Evolutionary conservation across 2,797 vertebrate genomes (phyloP).

Genomic region (Brotula barbata): DNA sequence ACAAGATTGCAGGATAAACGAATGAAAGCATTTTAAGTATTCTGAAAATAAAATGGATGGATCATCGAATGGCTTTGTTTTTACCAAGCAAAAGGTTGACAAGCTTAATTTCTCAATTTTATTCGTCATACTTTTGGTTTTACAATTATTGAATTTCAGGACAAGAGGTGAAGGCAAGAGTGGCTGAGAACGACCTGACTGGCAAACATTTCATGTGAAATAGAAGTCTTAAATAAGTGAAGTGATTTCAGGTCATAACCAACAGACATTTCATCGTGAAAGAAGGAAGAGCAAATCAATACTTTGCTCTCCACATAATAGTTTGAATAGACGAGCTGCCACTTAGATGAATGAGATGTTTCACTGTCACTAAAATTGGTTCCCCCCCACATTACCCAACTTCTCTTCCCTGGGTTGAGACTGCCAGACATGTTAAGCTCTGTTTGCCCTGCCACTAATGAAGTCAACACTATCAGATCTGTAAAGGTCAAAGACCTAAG

Average conservation of each 20-base stretch:
- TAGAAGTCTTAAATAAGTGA: background rate
- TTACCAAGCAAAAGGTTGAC: too few species aligned
- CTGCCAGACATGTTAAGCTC: conserved; percentile 7
- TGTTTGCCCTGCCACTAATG: conserved; percentile 10
- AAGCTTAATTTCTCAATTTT: too few species aligned
- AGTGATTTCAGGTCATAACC: background rate
- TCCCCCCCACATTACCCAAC: background rate
- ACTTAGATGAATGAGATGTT: background rate
- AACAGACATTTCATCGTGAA: too few species aligned
- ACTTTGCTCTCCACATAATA: too few species aligned
- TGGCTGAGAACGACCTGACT: background rate
- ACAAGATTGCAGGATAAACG: too few species aligned
- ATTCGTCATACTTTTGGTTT: too few species aligned
- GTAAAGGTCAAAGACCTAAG: conserved; percentile 31
- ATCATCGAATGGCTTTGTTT: too few species aligned
- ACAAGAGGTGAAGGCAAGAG: too few species aligned
- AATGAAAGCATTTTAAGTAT: too few species aligned
- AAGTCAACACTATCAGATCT: conserved; percentile 24
- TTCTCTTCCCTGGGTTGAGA: conserved; percentile 1
- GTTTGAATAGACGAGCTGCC: conserved; percentile 26
- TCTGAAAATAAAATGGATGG: too few species aligned
- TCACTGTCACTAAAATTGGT: conserved; percentile 2
- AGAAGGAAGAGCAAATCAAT: conserved; percentile 38
- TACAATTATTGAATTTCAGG: too few species aligned
- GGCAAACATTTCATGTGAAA: background rate